Percentiles rank a stretch among this genome's conserved stretches.
phyloP scores from a whole-genome alignment of 2,113 vertebrate genomes.

The Myrmophylax atrothorax region DNA sequence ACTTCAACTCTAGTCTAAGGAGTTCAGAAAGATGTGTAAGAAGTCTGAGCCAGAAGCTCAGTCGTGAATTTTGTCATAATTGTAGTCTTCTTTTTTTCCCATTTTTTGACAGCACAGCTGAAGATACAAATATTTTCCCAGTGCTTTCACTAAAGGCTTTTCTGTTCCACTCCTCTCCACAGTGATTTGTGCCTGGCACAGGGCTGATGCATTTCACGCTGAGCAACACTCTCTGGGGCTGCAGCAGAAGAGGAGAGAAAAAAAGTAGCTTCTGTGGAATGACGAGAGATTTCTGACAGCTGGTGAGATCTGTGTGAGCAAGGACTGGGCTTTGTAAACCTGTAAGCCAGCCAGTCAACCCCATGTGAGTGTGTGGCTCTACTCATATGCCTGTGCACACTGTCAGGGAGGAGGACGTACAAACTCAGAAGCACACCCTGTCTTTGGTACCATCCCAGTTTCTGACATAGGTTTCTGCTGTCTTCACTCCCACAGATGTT shows the following conservation, averaged over 20 bases:
- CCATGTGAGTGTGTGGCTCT: accelerated
- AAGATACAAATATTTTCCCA: neutral
- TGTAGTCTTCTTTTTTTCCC: too few relatives aligned
- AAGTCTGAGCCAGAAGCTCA: neutral
- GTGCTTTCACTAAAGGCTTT: neutral
- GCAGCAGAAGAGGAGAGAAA: neutral
- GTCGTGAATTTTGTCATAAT: neutral
- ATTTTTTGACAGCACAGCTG: neutral
- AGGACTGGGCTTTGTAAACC: neutral
- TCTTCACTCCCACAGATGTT: neutral
- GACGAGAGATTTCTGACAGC: neutral
- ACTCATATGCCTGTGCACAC: accelerated
- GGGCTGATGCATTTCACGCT: neutral
- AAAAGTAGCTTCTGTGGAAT: neutral
- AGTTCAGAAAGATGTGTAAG: neutral
- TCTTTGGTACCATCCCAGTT: neutral
- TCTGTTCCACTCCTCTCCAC: neutral
- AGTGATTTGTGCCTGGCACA: neutral
- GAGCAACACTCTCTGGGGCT: neutral
- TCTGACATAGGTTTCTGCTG: neutral
- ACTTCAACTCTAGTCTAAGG: neutral
- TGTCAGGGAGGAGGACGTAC: neutral
- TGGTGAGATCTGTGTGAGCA: neutral
- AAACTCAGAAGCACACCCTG: neutral
- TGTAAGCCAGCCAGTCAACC: neutral